phyloP scores from a whole-genome alignment of 2,797 vertebrate species.

The Halcyon chelicuti region DNA sequence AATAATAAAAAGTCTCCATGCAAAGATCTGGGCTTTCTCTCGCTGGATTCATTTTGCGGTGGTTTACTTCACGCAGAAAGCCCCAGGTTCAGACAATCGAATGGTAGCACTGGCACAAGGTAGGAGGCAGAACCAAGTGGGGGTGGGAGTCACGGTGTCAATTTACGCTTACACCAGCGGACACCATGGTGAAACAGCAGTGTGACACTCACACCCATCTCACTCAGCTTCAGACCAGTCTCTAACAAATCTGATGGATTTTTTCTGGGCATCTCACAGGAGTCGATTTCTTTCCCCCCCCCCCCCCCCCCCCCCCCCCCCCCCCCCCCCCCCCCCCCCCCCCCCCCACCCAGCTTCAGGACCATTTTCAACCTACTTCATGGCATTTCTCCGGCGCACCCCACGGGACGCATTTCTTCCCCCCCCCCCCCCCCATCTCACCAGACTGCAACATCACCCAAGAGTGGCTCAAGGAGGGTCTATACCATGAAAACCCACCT shows the following conservation, averaged over 20 bases:
- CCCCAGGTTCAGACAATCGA: background rate
- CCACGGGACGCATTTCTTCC: too few relatives aligned
- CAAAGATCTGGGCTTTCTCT: background rate
- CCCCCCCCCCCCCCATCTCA: too few relatives aligned
- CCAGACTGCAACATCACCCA: background rate
- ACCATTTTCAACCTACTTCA: too few relatives aligned
- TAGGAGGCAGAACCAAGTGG: background rate
- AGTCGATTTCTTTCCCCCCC: background rate
- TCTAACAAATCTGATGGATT: background rate
- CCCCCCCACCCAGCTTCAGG: too few relatives aligned
- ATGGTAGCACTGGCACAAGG: background rate
- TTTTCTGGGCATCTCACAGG: background rate
- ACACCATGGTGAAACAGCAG: background rate
- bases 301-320: too few relatives aligned
- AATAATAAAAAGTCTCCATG: fast-evolving
- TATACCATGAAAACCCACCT: background rate
- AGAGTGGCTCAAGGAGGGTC: background rate
- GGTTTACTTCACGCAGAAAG: background rate
- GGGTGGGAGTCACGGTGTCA: background rate
- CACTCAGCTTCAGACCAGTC: background rate
- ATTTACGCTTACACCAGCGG: background rate
- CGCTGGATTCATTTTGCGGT: fast-evolving
- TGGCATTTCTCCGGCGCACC: too few relatives aligned
- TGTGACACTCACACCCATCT: background rate
- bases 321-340: too few relatives aligned